Evolutionary conservation across 2,797 vertebrate species (phyloP), one percentile per base, ranked within the genome.

Genomic region (Sciaenops ocellatus): DNA sequence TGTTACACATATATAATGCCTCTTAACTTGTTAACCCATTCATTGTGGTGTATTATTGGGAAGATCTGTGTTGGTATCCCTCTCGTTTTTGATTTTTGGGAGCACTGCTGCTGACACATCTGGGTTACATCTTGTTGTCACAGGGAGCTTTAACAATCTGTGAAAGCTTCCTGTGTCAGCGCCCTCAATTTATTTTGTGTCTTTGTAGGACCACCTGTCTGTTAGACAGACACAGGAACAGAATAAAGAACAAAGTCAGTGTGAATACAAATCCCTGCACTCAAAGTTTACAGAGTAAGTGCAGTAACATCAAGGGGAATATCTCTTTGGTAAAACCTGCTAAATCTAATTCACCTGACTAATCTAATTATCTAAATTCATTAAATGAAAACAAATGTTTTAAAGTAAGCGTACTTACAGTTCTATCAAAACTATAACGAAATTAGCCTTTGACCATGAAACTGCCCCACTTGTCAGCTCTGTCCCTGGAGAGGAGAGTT

Each of bases 401-500:
- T 11, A 41, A 50, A 56, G 22, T 17, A 10, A 56, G 24, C 9
- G 26, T 30, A 26, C 22, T 61, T 56, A 42, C 24, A 60, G 26
- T 24, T 20, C 38, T 38, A 38, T 38, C 34, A 38, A 12, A 5
- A 63, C 34, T 1, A 44, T 30, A 57, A n/a, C 3, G 48, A 22
- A 55, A 54, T 52, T 17, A 42, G 17, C 44, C 12, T 62, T 20
- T 69, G 38, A 67, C 26, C 52, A 8, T 47, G 22, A 11, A 8
- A 85, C 50, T 65, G 62, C 26, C 69, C 48, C 63, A 80, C 82
- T 78, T 82, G 66, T 76, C 69, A 79, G 55, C 66, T 68, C 72
- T 48, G 79, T 76, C 70, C 73, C 60, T 75, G 73, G 42, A 83
- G 85, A 84, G 54, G 73, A 78, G 69, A 76, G 76, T 69, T 84